Conservation (phyloP, 1,140 invertebrate genomes). For the Acyrthosiphon pisum region DNA sequence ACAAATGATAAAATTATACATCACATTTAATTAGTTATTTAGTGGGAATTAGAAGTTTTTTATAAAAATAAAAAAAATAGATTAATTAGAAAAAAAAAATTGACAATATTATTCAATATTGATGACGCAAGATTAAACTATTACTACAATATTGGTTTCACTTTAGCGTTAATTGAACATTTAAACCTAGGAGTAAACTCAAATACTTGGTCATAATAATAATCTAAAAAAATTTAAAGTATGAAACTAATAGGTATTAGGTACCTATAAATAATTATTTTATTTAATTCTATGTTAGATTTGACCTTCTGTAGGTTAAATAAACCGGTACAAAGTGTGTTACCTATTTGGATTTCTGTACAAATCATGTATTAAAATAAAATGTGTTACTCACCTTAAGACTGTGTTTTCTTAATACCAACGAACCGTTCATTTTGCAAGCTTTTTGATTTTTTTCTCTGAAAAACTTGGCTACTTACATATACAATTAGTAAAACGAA, state of each 20-base stretch:
- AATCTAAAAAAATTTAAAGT: not conserved
- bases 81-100: not conserved
- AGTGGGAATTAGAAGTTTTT: too few species aligned
- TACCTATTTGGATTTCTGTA: not conserved
- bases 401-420: constrained; percentile 38
- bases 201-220: not conserved
- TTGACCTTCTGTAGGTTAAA: constrained; percentile 56
- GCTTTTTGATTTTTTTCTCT: not conserved
- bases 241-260: not conserved
- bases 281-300: not conserved
- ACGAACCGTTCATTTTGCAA: constrained; percentile 46
- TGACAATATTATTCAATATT: not conserved
- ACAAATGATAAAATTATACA: too few species aligned
- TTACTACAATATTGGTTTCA: not conserved
- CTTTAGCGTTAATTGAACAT: not conserved
- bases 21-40: too few species aligned
- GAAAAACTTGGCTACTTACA: not conserved
- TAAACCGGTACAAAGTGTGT: not conserved
- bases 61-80: too few species aligned
- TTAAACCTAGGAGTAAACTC: not conserved
- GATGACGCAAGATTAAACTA: not conserved
- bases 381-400: not conserved
- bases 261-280: not conserved
- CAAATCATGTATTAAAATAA: not conserved
- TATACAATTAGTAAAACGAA: not conserved